These are phyloP conservation scores for Tipula helvola DNA, from an alignment of 2,888 invertebrate genomes.

Conservation along the genomic window DNA sequence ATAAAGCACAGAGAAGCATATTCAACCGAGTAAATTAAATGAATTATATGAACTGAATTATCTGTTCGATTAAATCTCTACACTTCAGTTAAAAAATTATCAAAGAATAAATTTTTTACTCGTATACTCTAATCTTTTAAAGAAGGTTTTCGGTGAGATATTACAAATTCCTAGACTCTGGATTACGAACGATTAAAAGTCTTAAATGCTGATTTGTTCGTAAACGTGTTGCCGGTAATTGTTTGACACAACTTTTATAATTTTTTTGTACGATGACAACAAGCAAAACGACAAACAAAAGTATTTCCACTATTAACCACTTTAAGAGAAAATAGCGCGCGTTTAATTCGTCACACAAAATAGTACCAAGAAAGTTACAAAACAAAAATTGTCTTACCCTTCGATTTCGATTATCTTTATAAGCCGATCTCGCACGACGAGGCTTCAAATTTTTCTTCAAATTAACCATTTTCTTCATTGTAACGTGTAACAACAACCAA, in stretches of 20 bases:
- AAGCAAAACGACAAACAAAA: background rate
- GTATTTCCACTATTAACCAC: background rate
- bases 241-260: background rate
- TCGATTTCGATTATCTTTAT: background rate
- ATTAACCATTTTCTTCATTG: slow-evolving; percentile 12
- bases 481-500: background rate
- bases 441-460: background rate
- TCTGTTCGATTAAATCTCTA: too few relatives aligned
- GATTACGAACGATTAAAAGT: too few relatives aligned
- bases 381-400: background rate
- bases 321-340: background rate
- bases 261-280: background rate
- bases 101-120: too few relatives aligned
- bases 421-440: background rate
- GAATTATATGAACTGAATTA: too few relatives aligned
- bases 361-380: background rate
- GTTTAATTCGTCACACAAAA: background rate
- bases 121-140: too few relatives aligned
- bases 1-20: too few relatives aligned
- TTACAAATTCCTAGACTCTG: too few relatives aligned
- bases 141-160: too few relatives aligned
- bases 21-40: too few relatives aligned
- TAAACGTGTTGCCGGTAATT: background rate
- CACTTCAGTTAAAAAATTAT: too few relatives aligned
- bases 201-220: background rate